Percentiles rank a stretch among this genome's conserved stretches.
These are phyloP conservation scores for Laothoe populi DNA, from an alignment of 2,888 invertebrate genomes.

Conservation along the genomic window DNA sequence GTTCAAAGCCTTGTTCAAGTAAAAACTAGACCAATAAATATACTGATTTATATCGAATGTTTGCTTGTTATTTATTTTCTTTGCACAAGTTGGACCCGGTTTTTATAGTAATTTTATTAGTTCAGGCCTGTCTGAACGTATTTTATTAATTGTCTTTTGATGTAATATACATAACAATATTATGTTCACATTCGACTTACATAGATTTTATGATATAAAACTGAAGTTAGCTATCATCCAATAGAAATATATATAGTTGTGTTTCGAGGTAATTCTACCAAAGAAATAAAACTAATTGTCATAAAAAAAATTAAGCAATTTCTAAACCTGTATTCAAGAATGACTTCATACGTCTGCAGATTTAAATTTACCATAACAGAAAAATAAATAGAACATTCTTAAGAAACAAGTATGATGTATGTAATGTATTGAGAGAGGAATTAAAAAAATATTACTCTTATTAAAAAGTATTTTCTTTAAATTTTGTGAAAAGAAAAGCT, in stretches of 20 bases:
- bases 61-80: slow-evolving; percentile 14
- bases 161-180: too few species aligned
- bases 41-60: slow-evolving; percentile 31
- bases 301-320: background rate
- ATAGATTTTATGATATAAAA: too few species aligned
- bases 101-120: background rate
- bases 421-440: too few species aligned
- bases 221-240: too few species aligned
- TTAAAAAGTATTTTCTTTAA: background rate
- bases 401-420: background rate
- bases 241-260: too few species aligned
- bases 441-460: too few species aligned
- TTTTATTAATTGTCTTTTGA: background rate
- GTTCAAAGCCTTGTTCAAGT: slow-evolving; percentile 34
- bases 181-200: too few species aligned
- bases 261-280: background rate
- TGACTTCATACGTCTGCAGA: background rate
- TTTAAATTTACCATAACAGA: slow-evolving; percentile 6
- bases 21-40: slow-evolving; percentile 46
- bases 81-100: background rate
- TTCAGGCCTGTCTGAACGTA: background rate
- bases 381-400: background rate
- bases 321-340: slow-evolving; percentile 4
- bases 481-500: background rate
- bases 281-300: background rate